Evolutionary conservation across 2,113 vertebrate species (phyloP), one percentile per base, ranked within the genome.

Genomic region (Ammodytes dubius): DNA sequence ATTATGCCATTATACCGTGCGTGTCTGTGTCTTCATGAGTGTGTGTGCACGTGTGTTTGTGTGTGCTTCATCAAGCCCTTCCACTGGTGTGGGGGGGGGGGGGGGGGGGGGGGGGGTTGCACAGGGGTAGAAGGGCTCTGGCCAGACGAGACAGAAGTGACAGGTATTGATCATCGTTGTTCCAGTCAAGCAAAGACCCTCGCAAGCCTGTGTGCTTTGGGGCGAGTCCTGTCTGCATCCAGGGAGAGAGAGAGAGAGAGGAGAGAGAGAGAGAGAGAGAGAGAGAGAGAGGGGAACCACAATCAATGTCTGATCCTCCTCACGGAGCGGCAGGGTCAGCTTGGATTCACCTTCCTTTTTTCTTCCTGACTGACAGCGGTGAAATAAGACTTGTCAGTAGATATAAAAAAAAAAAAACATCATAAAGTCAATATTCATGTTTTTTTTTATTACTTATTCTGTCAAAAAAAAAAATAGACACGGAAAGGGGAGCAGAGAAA

Each of bases 151-250:
- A 93, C 89, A 81, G 79, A 92, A 94, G 91, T 95, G 93, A 94
- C 94, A 94, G 91, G 93, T 95, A 95, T 95, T 94, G 94, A 95
- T 94, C 93, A 93, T 84, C 58, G 79, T 71, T 82, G 86, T 85
- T 89, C 82, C 90, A 93, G 91, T 87, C 88, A 89, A 90, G 90
- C 88, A 92, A 74, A 93, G 91, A 89, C 89, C 89, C 88, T 90
- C 86, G 88, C 87, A 89, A 87, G 94, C 87, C 82, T 91, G 87
- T 87, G 89, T 88, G 88, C 91, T 92, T 90, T 79, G 72, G 89
- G 88, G 84, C 87, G 88, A 85, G 76, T 82, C 82, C 79, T 87
- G 88, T 83, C 85, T 92, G 82, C 75, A 65, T 84, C 87, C 79
- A 83, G 70, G 63, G 72, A 86, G 79, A 75, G 72, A 52, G 72